A percentile compares a stretch with the other conserved stretches of the same genome.
Evolutionary conservation across 2,888 invertebrate species (phyloP).

Genomic region (Synanthedon andrenaeformis): DNA sequence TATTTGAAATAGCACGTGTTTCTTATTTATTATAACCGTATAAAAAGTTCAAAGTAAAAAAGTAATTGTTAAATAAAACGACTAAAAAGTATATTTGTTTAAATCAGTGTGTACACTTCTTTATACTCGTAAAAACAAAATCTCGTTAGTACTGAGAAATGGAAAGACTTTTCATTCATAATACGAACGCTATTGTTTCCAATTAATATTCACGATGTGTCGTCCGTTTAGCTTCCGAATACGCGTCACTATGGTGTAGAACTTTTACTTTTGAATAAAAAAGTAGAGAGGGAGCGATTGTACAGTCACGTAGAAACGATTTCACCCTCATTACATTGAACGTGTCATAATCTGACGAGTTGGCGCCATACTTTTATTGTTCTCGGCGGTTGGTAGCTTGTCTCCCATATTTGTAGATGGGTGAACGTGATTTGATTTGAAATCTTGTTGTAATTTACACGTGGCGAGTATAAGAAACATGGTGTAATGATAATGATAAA

Average conservation of each 20-base stretch:
- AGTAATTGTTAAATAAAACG: too few species aligned
- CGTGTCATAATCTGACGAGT: slow-evolving; percentile 55
- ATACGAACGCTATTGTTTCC: slow-evolving; percentile 7
- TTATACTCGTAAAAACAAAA: neutral
- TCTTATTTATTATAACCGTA: too few species aligned
- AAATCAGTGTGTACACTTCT: neutral
- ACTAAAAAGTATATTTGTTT: neutral
- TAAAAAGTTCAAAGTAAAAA: too few species aligned
- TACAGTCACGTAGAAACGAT: slow-evolving; percentile 56
- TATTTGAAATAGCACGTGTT: too few species aligned
- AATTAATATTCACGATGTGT: slow-evolving; percentile 40
- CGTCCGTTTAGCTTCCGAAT: slow-evolving; percentile 42
- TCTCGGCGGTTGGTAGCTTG: slow-evolving; percentile 26
- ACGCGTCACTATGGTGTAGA: slow-evolving; percentile 35
- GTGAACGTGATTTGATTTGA: slow-evolving; percentile 11
- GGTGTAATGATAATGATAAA: neutral
- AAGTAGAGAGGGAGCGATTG: slow-evolving; percentile 26
- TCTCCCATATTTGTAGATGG: slow-evolving; percentile 13
- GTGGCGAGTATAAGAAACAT: neutral
- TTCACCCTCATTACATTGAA: slow-evolving; percentile 54
- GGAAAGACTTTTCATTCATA: slow-evolving; percentile 24
- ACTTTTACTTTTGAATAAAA: slow-evolving; percentile 52
- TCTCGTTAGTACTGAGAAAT: neutral
- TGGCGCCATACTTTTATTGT: slow-evolving; percentile 64
- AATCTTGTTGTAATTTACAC: neutral